Evolutionary conservation across 2,113 vertebrate species (phyloP), one percentile per base, ranked within the genome.

Genomic region (Pluvialis apricaria): DNA sequence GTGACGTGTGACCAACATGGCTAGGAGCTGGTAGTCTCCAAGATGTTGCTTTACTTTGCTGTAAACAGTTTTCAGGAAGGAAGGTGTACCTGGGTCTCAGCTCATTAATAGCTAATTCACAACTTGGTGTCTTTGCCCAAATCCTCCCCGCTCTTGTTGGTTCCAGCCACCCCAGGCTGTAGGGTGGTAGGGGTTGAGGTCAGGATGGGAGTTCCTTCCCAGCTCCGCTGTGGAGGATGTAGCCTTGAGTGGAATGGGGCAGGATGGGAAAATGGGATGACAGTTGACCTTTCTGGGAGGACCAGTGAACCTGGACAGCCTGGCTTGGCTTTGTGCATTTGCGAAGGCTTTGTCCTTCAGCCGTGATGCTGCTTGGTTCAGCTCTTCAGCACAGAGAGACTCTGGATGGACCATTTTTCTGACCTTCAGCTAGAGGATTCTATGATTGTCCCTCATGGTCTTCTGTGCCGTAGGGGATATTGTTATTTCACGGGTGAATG

Each of bases 1-100:
- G 26, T 72, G 73, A 68, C 0, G 0, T 26, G n/a, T 47, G 19
- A 61, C 29, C 9, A 0, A 14, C 19, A 4, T 44, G 13, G 9
- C 20, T 7, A 21, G 61, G 52, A 66, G 25, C 14, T 22, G 75
- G 10, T 28, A 13, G 36, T 38, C 54, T 75, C 47, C 2, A 4
- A 45, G 12, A 28, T 3, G 0, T 68, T 34, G 29, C 22, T 54
- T 38, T 55, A 47, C 24, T 13, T 40, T 47, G 24, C 31, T 64
- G 71, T 36, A 42, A 57, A 42, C 17, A 9, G 4, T 42, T 55
- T 32, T 47, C 11, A 13, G 31, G 4, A 24, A 20, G 25, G 14
- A 78, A 36, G 31, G 40, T 10, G 16, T 54, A 29, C 38, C 55
- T 31, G 28, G 5, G 64, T 42, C 42, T 61, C 42, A n/a, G 62